Evolutionary conservation across 2,888 invertebrate genomes (phyloP).

Genomic region (Biston stratarius): DNA sequence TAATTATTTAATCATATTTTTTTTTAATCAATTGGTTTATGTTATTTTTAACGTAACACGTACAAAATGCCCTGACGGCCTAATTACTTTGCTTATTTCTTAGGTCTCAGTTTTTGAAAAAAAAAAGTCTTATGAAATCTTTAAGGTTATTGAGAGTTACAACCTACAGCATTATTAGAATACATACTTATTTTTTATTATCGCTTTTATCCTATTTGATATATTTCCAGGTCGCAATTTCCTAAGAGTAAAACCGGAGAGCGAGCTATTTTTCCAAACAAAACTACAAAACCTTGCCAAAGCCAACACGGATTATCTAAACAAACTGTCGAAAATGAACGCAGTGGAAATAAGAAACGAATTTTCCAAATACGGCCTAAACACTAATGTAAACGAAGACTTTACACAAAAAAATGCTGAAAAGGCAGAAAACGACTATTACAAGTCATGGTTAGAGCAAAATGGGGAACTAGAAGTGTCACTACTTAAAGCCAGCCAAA

Average conservation of each 20-base stretch:
- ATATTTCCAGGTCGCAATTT: constrained; percentile 64
- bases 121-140: too few species aligned
- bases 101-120: too few species aligned
- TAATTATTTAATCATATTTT: not conserved
- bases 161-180: not conserved
- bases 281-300: constrained; percentile 74
- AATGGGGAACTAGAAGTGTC: constrained; percentile 83
- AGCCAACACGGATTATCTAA: constrained; percentile 74
- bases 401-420: constrained; percentile 59
- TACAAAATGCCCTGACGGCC: too few species aligned
- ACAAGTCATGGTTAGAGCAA: constrained; percentile 82
- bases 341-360: constrained; percentile 73
- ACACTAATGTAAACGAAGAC: constrained; percentile 63
- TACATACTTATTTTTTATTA: constrained; percentile 12
- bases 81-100: too few species aligned
- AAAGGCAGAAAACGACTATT: constrained; percentile 76
- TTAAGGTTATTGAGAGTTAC: too few species aligned
- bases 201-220: not conserved
- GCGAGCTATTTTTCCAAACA: constrained; percentile 77
- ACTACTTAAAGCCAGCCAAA: constrained; percentile 70
- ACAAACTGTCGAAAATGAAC: constrained; percentile 75
- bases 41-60: too few species aligned
- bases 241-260: constrained; percentile 78
- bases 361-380: constrained; percentile 77
- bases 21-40: not conserved